A percentile compares a stretch with the other conserved stretches of the same genome.
Conservation (phyloP, 2,888 invertebrate genomes). For the Notocelia uddmanniana region DNA sequence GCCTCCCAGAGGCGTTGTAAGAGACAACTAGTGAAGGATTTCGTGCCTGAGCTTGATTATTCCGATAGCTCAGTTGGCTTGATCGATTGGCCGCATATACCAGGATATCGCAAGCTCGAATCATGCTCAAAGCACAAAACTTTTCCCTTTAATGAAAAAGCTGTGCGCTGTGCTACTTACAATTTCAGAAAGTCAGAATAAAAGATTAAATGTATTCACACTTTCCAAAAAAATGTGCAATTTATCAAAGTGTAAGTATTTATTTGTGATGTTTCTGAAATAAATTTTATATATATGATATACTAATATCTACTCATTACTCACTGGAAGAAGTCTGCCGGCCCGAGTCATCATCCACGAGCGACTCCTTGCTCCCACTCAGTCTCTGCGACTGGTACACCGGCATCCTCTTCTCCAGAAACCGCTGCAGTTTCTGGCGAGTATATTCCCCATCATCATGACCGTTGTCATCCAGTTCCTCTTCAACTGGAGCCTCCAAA, state of each 20-base stretch:
- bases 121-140: no score
- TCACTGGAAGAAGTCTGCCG: slow-evolving; percentile 67
- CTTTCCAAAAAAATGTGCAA: not conserved
- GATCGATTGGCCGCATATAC: no score
- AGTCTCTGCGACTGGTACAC: slow-evolving; percentile 48
- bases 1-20: no score
- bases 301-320: slow-evolving; percentile 46
- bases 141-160: no score
- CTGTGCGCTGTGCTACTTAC: no score
- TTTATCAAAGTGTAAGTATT: not conserved
- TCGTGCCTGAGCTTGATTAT: no score
- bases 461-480: slow-evolving; percentile 8
- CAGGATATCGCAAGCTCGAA: no score
- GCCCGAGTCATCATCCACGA: slow-evolving; percentile 60
- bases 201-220: not conserved
- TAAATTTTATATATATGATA: no score
- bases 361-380: slow-evolving; percentile 16
- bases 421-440: slow-evolving; percentile 56
- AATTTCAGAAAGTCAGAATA: no score
- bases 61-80: no score
- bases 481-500: not conserved
- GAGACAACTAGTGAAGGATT: no score
- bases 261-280: no score
- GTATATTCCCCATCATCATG: not conserved
- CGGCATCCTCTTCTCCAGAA: slow-evolving; percentile 62